Conservation (phyloP, 92 coral and sea anemone species). For the Palythoa grandis region DNA sequence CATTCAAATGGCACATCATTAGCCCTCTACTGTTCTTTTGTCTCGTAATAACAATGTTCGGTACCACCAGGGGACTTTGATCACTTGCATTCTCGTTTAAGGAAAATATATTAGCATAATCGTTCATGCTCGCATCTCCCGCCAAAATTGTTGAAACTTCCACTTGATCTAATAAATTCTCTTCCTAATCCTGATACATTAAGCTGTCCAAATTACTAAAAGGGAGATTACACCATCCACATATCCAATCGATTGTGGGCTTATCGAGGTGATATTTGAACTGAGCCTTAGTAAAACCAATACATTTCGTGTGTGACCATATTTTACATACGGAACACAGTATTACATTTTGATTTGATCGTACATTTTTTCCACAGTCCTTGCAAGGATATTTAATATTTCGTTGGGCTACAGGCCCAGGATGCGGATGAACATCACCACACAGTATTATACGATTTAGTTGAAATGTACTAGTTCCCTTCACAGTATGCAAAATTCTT, state of each 20-base stretch:
- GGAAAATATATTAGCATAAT: neutral
- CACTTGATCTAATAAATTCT: no score
- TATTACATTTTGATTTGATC: constrained; percentile 25
- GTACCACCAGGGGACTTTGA: neutral
- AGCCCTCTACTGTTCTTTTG: constrained; percentile 24
- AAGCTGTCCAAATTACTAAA: neutral
- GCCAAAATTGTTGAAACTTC: no score
- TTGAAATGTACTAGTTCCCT: constrained; percentile 12
- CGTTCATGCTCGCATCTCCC: neutral
- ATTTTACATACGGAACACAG: constrained; percentile 21
- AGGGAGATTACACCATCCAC: no score
- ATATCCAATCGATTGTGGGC: neutral
- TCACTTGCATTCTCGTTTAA: no score
- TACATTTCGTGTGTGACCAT: constrained; percentile 44
- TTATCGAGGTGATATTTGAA: constrained; percentile 4
- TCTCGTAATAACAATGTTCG: neutral
- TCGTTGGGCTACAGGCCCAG: constrained; percentile 2
- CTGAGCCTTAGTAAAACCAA: constrained; percentile 6
- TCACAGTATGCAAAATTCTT: constrained; percentile 1
- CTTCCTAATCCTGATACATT: neutral
- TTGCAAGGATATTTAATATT: constrained; percentile 31
- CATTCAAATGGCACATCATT: constrained; percentile 24
- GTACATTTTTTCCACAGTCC: constrained; percentile 34
- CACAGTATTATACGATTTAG: neutral
- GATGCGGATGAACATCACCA: constrained; percentile 17